Percentiles rank a stretch among this genome's conserved stretches.
Conservation (phyloP, 2,888 invertebrate species). For the Eumacrocentrus americanus region DNA sequence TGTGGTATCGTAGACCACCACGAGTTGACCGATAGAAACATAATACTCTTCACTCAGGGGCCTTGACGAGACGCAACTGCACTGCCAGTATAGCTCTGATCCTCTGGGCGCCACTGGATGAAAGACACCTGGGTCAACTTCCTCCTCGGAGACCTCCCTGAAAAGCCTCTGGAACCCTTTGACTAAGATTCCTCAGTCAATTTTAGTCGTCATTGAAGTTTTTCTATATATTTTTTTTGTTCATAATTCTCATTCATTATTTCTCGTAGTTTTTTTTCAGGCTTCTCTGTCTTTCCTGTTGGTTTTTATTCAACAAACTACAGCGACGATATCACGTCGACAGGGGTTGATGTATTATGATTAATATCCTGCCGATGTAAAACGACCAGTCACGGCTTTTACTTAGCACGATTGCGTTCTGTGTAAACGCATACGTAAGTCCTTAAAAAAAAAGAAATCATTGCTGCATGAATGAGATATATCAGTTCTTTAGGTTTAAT, state of each 20-base stretch:
- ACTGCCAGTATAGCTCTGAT: slow-evolving; percentile 41
- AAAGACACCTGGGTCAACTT: slow-evolving; percentile 57
- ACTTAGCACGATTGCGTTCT: slow-evolving; percentile 47
- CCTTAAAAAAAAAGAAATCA: too few relatives aligned
- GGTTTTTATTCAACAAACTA: slow-evolving; percentile 13
- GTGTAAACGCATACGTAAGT: slow-evolving; percentile 3
- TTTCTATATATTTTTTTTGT: slow-evolving; percentile 16
- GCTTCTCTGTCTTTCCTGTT: slow-evolving; percentile 7
- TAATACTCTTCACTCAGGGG: slow-evolving; percentile 41
- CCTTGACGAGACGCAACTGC: slow-evolving; percentile 46
- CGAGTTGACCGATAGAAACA: slow-evolving; percentile 36
- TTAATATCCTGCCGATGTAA: slow-evolving; percentile 58
- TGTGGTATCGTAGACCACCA: slow-evolving; percentile 23
- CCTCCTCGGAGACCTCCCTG: slow-evolving; percentile 52
- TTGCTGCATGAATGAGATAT: not conserved
- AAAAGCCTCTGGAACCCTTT: slow-evolving; percentile 41
- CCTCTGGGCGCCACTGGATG: slow-evolving; percentile 34
- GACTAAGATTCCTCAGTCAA: slow-evolving; percentile 17
- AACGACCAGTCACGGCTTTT: slow-evolving; percentile 59
- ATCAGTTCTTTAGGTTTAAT: slow-evolving; percentile 4
- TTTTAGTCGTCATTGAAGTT: slow-evolving; percentile 30
- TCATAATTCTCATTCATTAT: slow-evolving; percentile 19
- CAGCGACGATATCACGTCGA: slow-evolving; percentile 13
- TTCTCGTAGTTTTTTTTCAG: not conserved
- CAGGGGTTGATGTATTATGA: slow-evolving; percentile 50